Base-by-base conservation (phyloP, 1,140 invertebrate genomes). In the Lepidostoma basale region DNA sequence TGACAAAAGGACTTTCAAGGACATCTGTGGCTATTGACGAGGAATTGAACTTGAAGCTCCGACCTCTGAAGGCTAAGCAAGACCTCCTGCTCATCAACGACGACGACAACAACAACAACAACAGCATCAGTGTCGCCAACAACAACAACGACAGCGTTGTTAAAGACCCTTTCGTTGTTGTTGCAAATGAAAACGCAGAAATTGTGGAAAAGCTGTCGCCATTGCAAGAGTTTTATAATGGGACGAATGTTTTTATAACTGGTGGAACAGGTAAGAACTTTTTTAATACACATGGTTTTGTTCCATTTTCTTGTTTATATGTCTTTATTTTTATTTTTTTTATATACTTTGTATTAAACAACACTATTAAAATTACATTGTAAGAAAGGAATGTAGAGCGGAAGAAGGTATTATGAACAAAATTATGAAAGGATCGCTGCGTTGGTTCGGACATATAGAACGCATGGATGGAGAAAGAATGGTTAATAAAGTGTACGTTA, bases 171-270 rank as follows among this genome's bases (percentile, higher is more conserved):
- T 5, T 39, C 14, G 20, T 39, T 10, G 40, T 16, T 1, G 22
- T 42, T 9, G 10, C 12, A 30, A 18, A 18, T 22, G 42, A 70
- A 26, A 42, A 58, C 36, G 59, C 67, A 20, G 28, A 40, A 25
- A 14, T 18, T 22, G 5, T 49, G 18, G 49, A n/a, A 8, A 40
- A 62, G 56, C 33, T 62, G 9, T 68, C 70, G 6, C 28, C 44
- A 9, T 70, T 84, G 1, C 84, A 86, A 59, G 73, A 84, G 47
- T 89, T 88, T 73, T 89, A 86, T 73, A 74, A 79, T 2, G 83
- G 81, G 0, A 77, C 84, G 45, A 85, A 82, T 72, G 78, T 90
- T 45, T 89, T 94, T 69, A 81, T 90, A 42, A 89, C 88, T 3
- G 89, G 89, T 10, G 87, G 85, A 1, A 92, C 91, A 12, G 92